Base-by-base conservation (phyloP, 1,140 invertebrate species). In the Rhagoletis zephyria region DNA sequence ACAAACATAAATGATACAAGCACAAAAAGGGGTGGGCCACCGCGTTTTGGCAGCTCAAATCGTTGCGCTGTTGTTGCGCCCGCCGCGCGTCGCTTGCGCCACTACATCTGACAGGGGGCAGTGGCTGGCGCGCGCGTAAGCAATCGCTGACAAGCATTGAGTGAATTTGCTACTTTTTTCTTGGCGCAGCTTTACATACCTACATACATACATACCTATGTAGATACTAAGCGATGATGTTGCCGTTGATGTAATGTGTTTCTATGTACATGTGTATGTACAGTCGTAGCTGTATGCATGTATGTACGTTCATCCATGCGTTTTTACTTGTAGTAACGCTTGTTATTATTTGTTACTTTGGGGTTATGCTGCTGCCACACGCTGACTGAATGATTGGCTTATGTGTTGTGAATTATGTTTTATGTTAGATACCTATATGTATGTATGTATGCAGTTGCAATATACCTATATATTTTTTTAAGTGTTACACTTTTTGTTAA, bases 341-440 rank as follows among this genome's bases (percentile, higher is more conserved):
- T 85, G 85, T 85, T 85, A 85, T 85, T 85, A 85, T 85, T 85
- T 85, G 85, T 85, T 63, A 85, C 85, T 85, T 85, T 42, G 85
- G 85, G 85, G 14, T 85, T 85, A 85, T 61, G 85, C 42, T 42
- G 56, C 60, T 85, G 30, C 85, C 40, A 85, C 85, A 61, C 60
- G 60, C 60, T 85, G 56, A 85, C 12, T 85, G 30, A 61, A 9
- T 85, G 12, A 42, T 12, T 42, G 7, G 10, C 45, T 30, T 81
- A 81, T 74, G 67, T 74, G 5, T 74, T 74, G n/a, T 14, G 3
- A 56, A 3, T 56, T 56, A 56, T 56, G 51, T 56, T 56, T 56
- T 56, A 30, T 56, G 51, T 56, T 56, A 30, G 30, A 30, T 30
- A 30, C 30, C 30, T 30, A 30, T 30, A 30, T 30, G 30, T 30